phyloP scores from a whole-genome alignment of 2,113 vertebrate species.

The Theristicus caerulescens region DNA sequence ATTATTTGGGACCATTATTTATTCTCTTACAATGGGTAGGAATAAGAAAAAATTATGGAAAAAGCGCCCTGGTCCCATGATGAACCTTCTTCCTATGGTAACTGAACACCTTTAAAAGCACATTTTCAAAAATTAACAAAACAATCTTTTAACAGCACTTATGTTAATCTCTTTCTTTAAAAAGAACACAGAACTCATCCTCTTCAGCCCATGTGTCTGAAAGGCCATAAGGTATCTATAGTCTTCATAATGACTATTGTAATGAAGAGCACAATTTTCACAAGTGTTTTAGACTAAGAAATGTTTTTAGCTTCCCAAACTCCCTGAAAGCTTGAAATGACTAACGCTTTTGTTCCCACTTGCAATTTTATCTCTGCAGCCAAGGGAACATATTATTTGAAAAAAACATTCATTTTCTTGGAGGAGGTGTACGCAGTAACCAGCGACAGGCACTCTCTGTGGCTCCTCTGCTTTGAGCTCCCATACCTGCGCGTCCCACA shows the following conservation, averaged over 20 bases:
- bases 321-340: background rate
- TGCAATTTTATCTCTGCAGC: background rate
- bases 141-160: background rate
- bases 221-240: background rate
- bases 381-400: background rate
- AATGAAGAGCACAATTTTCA: background rate
- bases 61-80: background rate
- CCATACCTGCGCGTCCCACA: rapidly evolving
- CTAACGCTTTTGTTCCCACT: background rate
- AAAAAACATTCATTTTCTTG: background rate
- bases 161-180: background rate
- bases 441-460: too few species aligned
- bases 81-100: background rate
- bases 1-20: background rate
- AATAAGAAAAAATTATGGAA: background rate
- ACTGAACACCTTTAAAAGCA: background rate
- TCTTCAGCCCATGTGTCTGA: background rate
- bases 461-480: background rate
- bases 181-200: background rate
- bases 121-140: background rate
- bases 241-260: background rate
- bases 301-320: background rate
- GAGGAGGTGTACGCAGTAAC: background rate
- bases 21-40: background rate
- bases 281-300: background rate